Conservation (phyloP, 1,140 invertebrate genomes). For the Cyphomyrmex costatus region DNA sequence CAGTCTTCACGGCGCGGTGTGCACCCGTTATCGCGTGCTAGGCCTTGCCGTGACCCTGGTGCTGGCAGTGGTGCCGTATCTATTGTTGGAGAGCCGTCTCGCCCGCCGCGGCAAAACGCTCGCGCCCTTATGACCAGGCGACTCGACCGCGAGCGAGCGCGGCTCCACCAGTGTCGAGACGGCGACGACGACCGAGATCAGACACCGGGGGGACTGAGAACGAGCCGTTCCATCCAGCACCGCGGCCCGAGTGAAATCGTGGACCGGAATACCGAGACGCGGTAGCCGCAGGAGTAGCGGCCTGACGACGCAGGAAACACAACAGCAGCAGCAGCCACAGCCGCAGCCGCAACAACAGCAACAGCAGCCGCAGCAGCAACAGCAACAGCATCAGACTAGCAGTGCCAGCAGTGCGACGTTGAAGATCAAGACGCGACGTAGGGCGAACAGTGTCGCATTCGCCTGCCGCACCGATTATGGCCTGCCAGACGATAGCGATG, state of each 20-base stretch:
- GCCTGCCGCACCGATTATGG: conserved; percentile 59
- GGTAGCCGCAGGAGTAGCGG: conserved; percentile 56
- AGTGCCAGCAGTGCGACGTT: conserved; percentile 3
- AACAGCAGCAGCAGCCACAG: conserved; percentile 30
- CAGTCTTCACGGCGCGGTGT: conserved; percentile 84
- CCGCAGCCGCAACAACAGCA: not conserved
- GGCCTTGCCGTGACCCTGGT: conserved; percentile 83
- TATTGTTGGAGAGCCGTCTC: conserved; percentile 84
- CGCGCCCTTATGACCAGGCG: conserved; percentile 81
- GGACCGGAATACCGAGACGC: conserved; percentile 36
- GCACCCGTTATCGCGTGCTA: conserved; percentile 85
- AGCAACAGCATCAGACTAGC: not conserved
- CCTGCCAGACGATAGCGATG: conserved; percentile 17
- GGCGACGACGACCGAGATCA: conserved; percentile 57
- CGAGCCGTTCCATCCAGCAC: conserved; percentile 81
- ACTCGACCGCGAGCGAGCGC: conserved; percentile 57
- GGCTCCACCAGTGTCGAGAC: conserved; percentile 59
- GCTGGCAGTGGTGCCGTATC: conserved; percentile 84
- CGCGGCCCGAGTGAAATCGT: conserved; percentile 26
- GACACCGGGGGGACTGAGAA: conserved; percentile 79
- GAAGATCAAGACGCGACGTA: conserved; percentile 54
- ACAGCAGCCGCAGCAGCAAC: conserved; percentile 25
- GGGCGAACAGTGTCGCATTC: conserved; percentile 72
- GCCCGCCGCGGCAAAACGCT: conserved; percentile 80
- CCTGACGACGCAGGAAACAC: not conserved